A percentile compares a stretch with the other conserved stretches of the same genome.
Evolutionary conservation across 2,797 vertebrate species (phyloP).

Genomic region (Synaphobranchus kaupii): DNA sequence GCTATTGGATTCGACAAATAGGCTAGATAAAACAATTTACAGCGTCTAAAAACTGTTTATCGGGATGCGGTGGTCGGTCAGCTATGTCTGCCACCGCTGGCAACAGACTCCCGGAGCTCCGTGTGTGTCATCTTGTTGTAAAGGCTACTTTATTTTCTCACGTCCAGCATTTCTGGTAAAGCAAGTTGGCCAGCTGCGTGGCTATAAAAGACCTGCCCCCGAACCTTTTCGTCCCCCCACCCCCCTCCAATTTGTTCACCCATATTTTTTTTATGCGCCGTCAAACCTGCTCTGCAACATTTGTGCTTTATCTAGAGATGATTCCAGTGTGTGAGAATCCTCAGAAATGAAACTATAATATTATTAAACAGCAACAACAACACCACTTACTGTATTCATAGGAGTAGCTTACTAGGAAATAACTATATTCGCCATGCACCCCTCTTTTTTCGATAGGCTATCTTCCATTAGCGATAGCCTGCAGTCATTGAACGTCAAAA

Average conservation of each 20-base stretch:
- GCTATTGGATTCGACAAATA: background rate
- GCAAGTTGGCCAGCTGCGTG: conserved; percentile 7
- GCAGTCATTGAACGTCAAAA: conserved; percentile 12
- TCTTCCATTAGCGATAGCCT: background rate
- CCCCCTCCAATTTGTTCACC: background rate
- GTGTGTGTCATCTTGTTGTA: conserved; percentile 10
- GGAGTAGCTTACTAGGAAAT: background rate
- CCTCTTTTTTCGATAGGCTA: background rate
- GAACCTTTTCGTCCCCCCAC: background rate
- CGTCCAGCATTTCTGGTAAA: conserved; percentile 7
- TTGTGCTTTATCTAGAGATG: background rate
- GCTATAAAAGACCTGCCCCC: background rate
- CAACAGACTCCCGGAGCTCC: background rate
- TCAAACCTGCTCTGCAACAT: conserved; percentile 5
- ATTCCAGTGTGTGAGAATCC: background rate
- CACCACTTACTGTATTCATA: background rate
- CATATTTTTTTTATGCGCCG: background rate
- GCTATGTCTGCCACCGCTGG: background rate
- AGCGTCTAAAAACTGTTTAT: background rate
- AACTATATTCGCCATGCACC: background rate
- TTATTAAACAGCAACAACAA: background rate
- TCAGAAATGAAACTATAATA: background rate
- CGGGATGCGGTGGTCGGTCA: background rate
- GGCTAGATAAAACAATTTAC: background rate
- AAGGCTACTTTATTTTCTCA: conserved; percentile 3